Base-by-base conservation (phyloP, 2,113 vertebrate genomes). In the Heterotis niloticus region DNA sequence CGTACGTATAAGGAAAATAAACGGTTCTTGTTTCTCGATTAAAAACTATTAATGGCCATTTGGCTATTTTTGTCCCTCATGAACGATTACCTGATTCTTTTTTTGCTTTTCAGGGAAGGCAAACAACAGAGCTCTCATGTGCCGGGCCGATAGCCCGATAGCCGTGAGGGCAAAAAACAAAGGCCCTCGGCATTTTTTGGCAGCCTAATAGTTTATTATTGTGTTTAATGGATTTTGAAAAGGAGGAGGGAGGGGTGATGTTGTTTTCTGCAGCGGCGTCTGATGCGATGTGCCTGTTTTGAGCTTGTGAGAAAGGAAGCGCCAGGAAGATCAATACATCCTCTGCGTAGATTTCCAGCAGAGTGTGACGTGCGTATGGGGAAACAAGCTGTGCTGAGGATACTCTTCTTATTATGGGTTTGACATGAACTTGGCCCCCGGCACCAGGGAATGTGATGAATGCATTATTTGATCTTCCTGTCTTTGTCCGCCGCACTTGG, bases 401-500 rank as follows among this genome's bases (percentile, higher is more conserved):
- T 95, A 95, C 94, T 94, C 92, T 92, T 91, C 92, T 94, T 94
- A 94, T 95, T 96, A 95, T 93, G 93, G 91, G 92, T 96, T 94
- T 95, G 96, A 98, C 96, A 96, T 94, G 94, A 94, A 93, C 93
- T 96, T 98, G 96, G 96, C 95, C 88, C 83, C 76, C 64, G 82
- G 94, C 95, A 93, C 89, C 77, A 88, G 92, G 91, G 91, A 94
- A 94, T 92, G 95, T 96, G 94, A 95, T 94, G 95, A 93, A 95
- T 96, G 96, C 95, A 96, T 95, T 95, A 97, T 98, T 94, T 92
- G 88, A 91, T 93, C 94, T 98, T 99, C 97, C 97, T 96, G 96
- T 92, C 91, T 98, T 99, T 99, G 96, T 99, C 95, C 93, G 89
- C 93, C 93, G 94, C 89, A 90, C 90, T 93, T 91, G 92, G 93